Evolutionary conservation across 2,888 invertebrate species (phyloP).

Genomic region (Pristionchus arcanus): DNA sequence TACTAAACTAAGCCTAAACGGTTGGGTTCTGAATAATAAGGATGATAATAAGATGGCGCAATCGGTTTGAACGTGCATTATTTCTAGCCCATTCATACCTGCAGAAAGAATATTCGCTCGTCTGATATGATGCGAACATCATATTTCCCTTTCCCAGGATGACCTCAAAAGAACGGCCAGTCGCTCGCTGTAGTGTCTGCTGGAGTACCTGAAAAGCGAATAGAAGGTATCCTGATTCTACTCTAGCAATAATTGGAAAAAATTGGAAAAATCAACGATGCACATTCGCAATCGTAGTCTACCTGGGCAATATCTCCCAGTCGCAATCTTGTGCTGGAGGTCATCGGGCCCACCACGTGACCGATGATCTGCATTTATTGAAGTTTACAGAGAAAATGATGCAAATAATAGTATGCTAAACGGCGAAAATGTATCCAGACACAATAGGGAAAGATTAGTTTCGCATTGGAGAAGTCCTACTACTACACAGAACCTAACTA

Average conservation of each 20-base stretch:
- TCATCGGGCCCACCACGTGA: not conserved
- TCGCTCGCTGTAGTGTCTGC: not conserved
- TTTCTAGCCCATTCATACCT: not conserved
- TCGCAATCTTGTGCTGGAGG: not conserved
- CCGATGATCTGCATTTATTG: not conserved
- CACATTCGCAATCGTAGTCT: not conserved
- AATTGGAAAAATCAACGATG: too few species aligned
- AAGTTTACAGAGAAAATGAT: too few species aligned
- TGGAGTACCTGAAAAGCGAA: not conserved
- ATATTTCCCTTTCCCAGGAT: not conserved
- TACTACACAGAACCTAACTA: too few species aligned
- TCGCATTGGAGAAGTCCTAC: too few species aligned
- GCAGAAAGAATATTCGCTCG: not conserved
- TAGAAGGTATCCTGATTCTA: not conserved
- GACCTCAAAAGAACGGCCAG: not conserved
- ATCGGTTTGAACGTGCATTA: too few species aligned
- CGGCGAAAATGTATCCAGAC: too few species aligned
- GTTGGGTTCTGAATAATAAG: too few species aligned
- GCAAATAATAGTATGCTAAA: too few species aligned
- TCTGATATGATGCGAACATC: not conserved
- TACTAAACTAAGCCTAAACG: too few species aligned
- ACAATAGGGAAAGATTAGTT: too few species aligned
- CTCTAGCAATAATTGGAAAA: not conserved
- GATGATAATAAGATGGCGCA: too few species aligned
- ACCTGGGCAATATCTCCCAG: not conserved